phyloP scores from a whole-genome alignment of 2,888 invertebrate species.

The Chymomyza amoena region DNA sequence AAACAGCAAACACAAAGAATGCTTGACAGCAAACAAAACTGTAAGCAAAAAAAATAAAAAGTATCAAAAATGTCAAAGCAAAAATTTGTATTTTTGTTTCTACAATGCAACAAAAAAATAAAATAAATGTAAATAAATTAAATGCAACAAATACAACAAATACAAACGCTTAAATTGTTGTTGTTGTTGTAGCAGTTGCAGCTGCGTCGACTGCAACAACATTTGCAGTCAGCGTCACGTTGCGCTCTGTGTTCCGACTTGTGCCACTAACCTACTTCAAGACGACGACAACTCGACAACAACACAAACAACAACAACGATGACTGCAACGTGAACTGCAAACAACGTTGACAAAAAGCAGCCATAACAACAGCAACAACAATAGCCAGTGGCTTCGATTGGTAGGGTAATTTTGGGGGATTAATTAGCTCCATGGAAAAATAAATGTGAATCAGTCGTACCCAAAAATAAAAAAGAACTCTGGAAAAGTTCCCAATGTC shows the following conservation, averaged over 20 bases:
- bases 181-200: slow-evolving; percentile 16
- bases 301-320: slow-evolving; percentile 12
- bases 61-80: slow-evolving; percentile 56
- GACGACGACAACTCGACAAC: slow-evolving; percentile 62
- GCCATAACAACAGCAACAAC: not conserved
- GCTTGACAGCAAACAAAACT: slow-evolving; percentile 16
- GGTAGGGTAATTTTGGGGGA: too few relatives aligned
- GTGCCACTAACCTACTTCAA: slow-evolving; percentile 70
- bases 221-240: slow-evolving; percentile 54
- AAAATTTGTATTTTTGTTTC: slow-evolving; percentile 10
- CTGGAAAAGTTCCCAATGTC: too few relatives aligned
- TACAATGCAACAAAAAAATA: slow-evolving; percentile 5
- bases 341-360: not conserved
- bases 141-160: slow-evolving; percentile 67
- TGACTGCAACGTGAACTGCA: slow-evolving; percentile 4
- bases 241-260: slow-evolving; percentile 43
- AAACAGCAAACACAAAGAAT: slow-evolving; percentile 3
- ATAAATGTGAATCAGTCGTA: too few relatives aligned
- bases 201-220: slow-evolving; percentile 15
- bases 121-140: slow-evolving; percentile 52
- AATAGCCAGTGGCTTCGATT: too few relatives aligned
- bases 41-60: slow-evolving; percentile 17
- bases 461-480: too few relatives aligned
- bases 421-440: too few relatives aligned
- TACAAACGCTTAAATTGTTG: slow-evolving; percentile 26